Evolutionary conservation across 2,113 vertebrate genomes (phyloP), one percentile per base, ranked within the genome.

Genomic region (Mirounga angustirostris): DNA sequence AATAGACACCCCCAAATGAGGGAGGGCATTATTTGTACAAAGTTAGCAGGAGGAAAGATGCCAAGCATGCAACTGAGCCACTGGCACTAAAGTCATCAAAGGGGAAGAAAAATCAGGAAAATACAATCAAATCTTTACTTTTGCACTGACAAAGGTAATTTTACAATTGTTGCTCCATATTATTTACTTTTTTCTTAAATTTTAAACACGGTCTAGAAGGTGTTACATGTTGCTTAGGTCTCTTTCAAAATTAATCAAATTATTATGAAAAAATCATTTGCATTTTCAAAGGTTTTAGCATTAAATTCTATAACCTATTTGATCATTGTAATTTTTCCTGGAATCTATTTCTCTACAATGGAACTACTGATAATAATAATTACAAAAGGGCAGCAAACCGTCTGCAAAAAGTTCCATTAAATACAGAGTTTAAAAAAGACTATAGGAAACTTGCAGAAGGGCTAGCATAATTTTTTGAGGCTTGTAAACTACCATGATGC

Each of bases 181-280:
- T 56, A 58, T 84, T 65, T 83, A 90, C 56, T 26, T 91, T 89
- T 50, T 54, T 56, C 40, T 56, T 88, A 58, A 43, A 40, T 67
- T 89, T 95, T 87, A 93, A 90, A 92, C 46, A 65, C 79, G n/a
- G 36, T 67, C 67, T 56, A 2, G 58, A 87, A 3, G n/a, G 12
- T 94, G 87, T 96, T 79, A 84, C 84, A 63, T 46, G 76, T 61
- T 91, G 4, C 2, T 61, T 91, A 36, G 1, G 40, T 89, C 19
- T 61, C 33, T 96, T 94, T 92, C 54, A 89, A 97, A 95, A 80
- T 92, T 76, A 76, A 52, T 89, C 81, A 96, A 88, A 76, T 50
- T 11, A 88, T 52, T n/a, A 71, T 50, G 28, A 92, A 36, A 90
- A 61, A 58, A 93, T 94, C 19, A 50, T 63, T 86, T 89, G 79